Evolutionary conservation across 2,888 invertebrate genomes (phyloP).

Genomic region (Polylopha cassiicola): DNA sequence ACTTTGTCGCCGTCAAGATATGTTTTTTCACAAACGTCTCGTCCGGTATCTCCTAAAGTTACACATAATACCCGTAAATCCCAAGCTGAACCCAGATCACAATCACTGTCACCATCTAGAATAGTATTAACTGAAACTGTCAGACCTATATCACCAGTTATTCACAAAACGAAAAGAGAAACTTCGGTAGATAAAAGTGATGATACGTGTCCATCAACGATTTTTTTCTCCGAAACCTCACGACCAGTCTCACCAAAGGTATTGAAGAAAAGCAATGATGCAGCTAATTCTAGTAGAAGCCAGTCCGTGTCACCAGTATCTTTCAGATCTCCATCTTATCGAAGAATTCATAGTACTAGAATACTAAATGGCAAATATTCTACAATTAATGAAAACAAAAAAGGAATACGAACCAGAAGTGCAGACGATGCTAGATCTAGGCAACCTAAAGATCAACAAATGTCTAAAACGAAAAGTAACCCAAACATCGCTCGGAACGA

Average conservation of each 20-base stretch:
- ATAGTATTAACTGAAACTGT: conserved; percentile 57
- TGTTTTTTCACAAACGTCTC: conserved; percentile 51
- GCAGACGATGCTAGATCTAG: conserved; percentile 78
- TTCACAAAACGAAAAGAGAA: conserved; percentile 33
- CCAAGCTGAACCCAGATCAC: conserved; percentile 21
- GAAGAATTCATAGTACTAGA: conserved; percentile 78
- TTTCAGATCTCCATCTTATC: conserved; percentile 80
- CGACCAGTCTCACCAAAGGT: conserved; percentile 63
- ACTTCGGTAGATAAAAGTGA: conserved; percentile 28
- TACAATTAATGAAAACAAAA: conserved; percentile 48
- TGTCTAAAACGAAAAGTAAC: conserved; percentile 53
- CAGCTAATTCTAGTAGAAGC: conserved; percentile 48
- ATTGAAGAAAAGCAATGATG: conserved; percentile 32
- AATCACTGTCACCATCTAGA: conserved; percentile 50
- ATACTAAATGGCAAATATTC: conserved; percentile 54
- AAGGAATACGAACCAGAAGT: conserved; percentile 79
- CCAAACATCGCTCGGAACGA: conserved; percentile 61
- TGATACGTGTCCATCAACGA: conserved; percentile 41
- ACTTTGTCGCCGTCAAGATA: conserved; percentile 51
- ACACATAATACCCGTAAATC: conserved; percentile 33
- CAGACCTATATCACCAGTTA: conserved; percentile 57
- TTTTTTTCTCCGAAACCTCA: conserved; percentile 63
- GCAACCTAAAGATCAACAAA: conserved; percentile 29
- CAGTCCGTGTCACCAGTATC: conserved; percentile 77
- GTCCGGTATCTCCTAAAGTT: conserved; percentile 58